These are phyloP conservation scores for Drosophila koepferae DNA, from an alignment of 2,888 invertebrate genomes.

Conservation along the genomic window DNA sequence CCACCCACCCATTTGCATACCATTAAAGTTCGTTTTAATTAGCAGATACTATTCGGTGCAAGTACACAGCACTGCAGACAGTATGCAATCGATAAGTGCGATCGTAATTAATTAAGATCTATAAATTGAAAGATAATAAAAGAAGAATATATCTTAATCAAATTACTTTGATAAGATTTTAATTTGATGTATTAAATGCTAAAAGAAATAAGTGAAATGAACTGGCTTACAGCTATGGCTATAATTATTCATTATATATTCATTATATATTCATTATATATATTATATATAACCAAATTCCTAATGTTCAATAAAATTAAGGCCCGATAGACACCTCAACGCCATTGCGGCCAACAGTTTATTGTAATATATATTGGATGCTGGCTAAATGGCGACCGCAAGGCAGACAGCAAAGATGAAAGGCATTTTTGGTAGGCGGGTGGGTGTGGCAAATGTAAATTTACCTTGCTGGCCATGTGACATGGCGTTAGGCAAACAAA, in stretches of 20 bases:
- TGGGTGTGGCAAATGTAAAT: constrained; percentile 32
- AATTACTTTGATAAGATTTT: too few species aligned
- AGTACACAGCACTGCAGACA: background rate
- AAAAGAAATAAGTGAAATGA: too few species aligned
- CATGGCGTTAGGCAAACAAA: constrained; percentile 11
- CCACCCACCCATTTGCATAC: background rate
- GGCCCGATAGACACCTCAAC: too few species aligned
- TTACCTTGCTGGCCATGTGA: constrained; percentile 10
- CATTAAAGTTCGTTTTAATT: constrained; percentile 12
- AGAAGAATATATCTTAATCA: too few species aligned
- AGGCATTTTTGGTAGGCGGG: background rate
- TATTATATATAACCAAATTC: background rate
- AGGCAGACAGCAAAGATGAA: constrained; percentile 44
- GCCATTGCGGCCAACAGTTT: background rate
- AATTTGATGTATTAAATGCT: too few species aligned
- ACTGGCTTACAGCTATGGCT: too few species aligned
- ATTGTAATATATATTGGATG: constrained; percentile 6
- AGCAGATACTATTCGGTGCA: background rate
- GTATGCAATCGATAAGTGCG: background rate
- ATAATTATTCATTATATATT: too few species aligned
- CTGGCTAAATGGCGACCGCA: constrained; percentile 37
- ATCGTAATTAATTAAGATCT: background rate
- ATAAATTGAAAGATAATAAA: too few species aligned
- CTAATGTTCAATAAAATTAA: background rate
- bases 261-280: too few species aligned